These are phyloP conservation scores for Malacosoma neustria DNA, from an alignment of 2,888 invertebrate species.

Conservation along the genomic window DNA sequence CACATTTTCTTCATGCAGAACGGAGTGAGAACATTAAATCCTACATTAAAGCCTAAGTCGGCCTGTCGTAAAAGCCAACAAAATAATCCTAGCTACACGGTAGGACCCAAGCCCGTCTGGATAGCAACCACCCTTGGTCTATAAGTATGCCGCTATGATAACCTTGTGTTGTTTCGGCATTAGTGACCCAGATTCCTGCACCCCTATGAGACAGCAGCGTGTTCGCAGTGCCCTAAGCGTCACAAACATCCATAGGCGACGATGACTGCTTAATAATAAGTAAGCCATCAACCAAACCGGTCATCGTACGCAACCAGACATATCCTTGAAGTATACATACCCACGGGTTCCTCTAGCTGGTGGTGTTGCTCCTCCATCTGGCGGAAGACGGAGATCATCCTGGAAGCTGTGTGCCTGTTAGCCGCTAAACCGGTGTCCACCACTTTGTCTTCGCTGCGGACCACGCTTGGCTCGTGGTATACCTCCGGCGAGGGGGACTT, in stretches of 20 bases:
- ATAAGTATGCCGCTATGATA: background rate
- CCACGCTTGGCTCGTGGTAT: slow-evolving; percentile 82
- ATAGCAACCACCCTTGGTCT: background rate
- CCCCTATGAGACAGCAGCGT: background rate
- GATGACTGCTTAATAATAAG: background rate
- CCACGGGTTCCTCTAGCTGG: slow-evolving; percentile 67
- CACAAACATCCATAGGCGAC: background rate
- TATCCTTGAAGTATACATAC: too few species aligned
- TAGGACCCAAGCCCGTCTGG: background rate
- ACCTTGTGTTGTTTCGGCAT: background rate
- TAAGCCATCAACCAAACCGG: background rate
- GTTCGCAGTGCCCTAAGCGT: background rate
- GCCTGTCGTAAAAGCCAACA: background rate
- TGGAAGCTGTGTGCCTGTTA: slow-evolving; percentile 83
- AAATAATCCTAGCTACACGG: background rate
- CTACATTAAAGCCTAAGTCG: too few species aligned
- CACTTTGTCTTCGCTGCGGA: slow-evolving; percentile 76
- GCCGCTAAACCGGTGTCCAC: slow-evolving; percentile 64
- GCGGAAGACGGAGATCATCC: slow-evolving; percentile 91
- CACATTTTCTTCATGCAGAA: background rate
- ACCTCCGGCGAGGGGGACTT: slow-evolving; percentile 83
- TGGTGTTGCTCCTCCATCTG: slow-evolving; percentile 85
- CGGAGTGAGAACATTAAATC: background rate
- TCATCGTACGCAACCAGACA: too few species aligned
- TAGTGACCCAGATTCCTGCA: background rate